These are phyloP conservation scores for Acholoe squamosa DNA, from an alignment of 2,888 invertebrate species.

Conservation along the genomic window DNA sequence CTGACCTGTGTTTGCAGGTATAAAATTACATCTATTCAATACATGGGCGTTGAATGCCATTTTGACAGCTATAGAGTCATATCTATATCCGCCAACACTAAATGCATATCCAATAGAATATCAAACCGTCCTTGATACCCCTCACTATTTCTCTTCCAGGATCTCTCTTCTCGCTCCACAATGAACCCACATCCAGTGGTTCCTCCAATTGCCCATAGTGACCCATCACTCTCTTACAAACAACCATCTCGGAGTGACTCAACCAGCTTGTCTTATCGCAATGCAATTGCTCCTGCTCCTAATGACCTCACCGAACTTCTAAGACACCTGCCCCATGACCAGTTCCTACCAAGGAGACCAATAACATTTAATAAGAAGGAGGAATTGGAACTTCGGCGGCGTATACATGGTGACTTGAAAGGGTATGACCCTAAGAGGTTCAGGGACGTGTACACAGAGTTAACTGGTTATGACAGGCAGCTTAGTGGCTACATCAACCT, in stretches of 20 bases:
- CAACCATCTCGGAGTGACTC: not conserved
- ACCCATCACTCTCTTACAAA: not conserved
- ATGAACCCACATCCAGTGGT: slow-evolving; percentile 64
- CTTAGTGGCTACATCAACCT: slow-evolving; percentile 75
- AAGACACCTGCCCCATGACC: slow-evolving; percentile 71
- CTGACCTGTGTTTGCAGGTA: too few relatives aligned
- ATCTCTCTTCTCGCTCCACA: not conserved
- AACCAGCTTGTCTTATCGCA: not conserved
- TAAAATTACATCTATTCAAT: too few relatives aligned
- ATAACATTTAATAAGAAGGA: slow-evolving; percentile 71
- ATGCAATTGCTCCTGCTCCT: slow-evolving; percentile 1
- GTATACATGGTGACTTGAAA: slow-evolving; percentile 74
- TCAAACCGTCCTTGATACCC: too few relatives aligned
- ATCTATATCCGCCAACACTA: too few relatives aligned
- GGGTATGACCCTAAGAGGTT: slow-evolving; percentile 71
- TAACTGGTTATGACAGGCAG: slow-evolving; percentile 74
- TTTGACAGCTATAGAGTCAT: too few relatives aligned
- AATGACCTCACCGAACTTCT: slow-evolving; percentile 65
- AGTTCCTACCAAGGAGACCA: slow-evolving; percentile 75
- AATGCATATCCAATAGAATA: too few relatives aligned
- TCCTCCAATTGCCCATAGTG: slow-evolving; percentile 60
- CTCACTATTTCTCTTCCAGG: not conserved
- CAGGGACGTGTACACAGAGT: slow-evolving; percentile 76
- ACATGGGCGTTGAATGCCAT: too few relatives aligned
- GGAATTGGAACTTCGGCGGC: slow-evolving; percentile 73